Conservation (phyloP, 2,888 invertebrate genomes). For the Andrena chrysosceles region DNA sequence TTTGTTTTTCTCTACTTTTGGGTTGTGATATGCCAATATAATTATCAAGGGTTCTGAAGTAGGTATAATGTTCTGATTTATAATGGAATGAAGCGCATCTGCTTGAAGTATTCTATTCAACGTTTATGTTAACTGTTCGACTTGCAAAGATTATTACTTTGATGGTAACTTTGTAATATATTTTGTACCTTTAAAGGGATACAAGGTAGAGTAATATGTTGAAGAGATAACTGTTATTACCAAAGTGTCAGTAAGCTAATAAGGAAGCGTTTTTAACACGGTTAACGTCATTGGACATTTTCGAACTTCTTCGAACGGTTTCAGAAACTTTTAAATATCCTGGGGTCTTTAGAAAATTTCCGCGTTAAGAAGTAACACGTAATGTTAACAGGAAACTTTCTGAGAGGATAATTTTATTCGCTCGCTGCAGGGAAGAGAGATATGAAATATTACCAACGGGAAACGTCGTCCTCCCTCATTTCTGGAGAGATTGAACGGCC, state of each 20-base stretch:
- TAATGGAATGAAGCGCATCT: too few relatives aligned
- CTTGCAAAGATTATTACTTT: too few relatives aligned
- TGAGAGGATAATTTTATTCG: conserved; percentile 25
- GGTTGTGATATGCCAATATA: too few relatives aligned
- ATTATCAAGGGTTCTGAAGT: too few relatives aligned
- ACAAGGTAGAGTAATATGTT: too few relatives aligned
- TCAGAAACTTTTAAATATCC: conserved; percentile 36
- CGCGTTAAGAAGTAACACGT: conserved; percentile 18
- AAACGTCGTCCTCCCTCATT: conserved; percentile 22
- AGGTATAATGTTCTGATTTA: too few relatives aligned
- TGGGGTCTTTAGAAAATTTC: conserved; percentile 16
- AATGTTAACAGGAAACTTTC: conserved; percentile 31
- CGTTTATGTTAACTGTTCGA: too few relatives aligned
- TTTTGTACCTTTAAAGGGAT: too few relatives aligned
- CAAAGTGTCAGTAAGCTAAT: not conserved
- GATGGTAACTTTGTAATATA: too few relatives aligned
- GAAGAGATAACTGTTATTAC: not conserved
- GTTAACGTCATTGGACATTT: conserved; percentile 1
- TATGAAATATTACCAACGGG: conserved; percentile 29
- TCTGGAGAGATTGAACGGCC: conserved; percentile 44
- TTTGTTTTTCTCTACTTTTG: not conserved
- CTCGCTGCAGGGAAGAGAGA: not conserved
- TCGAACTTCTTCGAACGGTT: conserved; percentile 9
- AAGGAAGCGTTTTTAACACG: conserved; percentile 15
- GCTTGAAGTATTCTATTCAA: too few relatives aligned